Conservation (phyloP, 2,113 vertebrate genomes). For the Xiphias gladius region DNA sequence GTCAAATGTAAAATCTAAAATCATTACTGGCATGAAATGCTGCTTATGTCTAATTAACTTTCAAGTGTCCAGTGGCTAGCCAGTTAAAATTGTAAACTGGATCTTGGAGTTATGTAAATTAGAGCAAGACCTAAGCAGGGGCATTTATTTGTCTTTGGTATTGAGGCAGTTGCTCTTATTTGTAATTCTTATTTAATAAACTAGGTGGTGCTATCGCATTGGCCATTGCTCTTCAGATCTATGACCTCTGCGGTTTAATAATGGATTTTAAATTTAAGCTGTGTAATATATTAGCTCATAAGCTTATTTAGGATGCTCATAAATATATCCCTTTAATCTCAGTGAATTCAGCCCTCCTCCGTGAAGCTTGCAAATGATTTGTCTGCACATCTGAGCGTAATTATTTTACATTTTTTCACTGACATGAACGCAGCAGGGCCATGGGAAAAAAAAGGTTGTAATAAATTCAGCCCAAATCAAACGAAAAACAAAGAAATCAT, state of each 20-base stretch:
- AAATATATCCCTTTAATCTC: slow-evolving; percentile 54
- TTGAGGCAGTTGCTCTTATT: too few relatives aligned
- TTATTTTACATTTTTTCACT: slow-evolving; percentile 25
- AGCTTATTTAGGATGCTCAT: slow-evolving; percentile 37
- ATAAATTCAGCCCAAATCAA: background rate
- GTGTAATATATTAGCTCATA: slow-evolving; percentile 45
- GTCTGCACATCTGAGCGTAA: background rate
- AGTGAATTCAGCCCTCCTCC: slow-evolving; percentile 1
- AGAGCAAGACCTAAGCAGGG: background rate
- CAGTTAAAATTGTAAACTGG: too few relatives aligned
- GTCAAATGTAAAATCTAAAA: background rate
- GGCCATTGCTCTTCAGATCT: background rate
- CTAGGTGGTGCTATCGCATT: slow-evolving; percentile 51
- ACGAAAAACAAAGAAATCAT: background rate
- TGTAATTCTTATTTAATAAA: slow-evolving; percentile 8
- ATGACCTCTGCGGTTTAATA: slow-evolving; percentile 38
- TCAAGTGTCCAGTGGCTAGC: background rate
- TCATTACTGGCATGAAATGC: background rate
- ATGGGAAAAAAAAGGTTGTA: background rate
- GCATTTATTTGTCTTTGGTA: background rate
- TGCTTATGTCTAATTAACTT: background rate
- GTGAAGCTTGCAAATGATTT: slow-evolving; percentile 27
- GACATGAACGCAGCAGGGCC: background rate
- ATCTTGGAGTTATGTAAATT: background rate
- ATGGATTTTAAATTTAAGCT: slow-evolving; percentile 58